Conservation (phyloP, 2,888 invertebrate genomes). For the Tanypteryx hageni region DNA sequence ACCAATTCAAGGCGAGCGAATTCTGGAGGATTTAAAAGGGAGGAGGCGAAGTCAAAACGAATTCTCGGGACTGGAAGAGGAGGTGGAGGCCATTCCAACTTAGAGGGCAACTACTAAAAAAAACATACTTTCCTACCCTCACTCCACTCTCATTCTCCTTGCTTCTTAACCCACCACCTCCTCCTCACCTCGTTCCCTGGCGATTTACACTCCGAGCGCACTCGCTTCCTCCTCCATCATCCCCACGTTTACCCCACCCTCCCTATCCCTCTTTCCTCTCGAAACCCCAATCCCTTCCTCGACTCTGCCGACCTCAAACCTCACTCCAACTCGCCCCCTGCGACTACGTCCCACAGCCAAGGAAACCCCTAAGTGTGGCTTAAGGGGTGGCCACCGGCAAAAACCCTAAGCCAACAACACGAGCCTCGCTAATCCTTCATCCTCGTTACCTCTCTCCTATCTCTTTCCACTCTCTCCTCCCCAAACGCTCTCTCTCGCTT, state of each 20-base stretch:
- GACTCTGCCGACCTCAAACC: not conserved
- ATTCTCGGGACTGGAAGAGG: not conserved
- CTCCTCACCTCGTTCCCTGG: too few species aligned
- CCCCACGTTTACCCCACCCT: not conserved
- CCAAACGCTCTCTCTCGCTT: not conserved
- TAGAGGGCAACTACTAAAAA: not conserved
- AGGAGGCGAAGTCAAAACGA: not conserved
- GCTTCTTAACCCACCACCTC: too few species aligned
- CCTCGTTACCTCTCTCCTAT: not conserved
- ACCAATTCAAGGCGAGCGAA: not conserved
- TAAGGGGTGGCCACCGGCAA: not conserved
- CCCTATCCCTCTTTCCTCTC: not conserved
- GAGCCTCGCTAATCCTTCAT: not conserved
- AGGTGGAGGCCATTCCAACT: not conserved
- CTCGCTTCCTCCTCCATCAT: not conserved
- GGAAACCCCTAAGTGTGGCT: not conserved
- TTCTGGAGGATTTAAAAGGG: not conserved
- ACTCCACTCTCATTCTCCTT: not conserved
- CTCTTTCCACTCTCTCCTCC: not conserved
- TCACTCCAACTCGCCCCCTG: not conserved
- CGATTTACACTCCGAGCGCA: not conserved
- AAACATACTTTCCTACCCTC: not conserved
- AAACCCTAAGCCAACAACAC: conserved; percentile 1
- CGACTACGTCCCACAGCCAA: not conserved
- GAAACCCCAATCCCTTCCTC: not conserved